Evolutionary conservation across 2,797 vertebrate species (phyloP).

Genomic region (Rhadinocentrus ornatus): DNA sequence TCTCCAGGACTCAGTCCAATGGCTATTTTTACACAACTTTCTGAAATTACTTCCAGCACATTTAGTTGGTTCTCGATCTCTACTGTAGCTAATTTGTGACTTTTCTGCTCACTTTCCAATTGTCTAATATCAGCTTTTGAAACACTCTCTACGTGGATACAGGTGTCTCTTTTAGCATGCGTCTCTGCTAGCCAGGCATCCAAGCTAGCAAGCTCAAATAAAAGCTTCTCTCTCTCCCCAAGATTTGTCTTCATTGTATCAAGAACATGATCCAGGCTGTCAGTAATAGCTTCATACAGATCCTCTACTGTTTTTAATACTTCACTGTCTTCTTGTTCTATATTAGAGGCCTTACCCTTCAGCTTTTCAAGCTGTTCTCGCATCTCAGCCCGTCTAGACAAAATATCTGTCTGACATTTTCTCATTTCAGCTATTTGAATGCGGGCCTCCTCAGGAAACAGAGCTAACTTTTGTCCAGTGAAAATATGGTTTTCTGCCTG

Average conservation of each 20-base stretch:
- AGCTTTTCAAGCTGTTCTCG: constrained; percentile 74
- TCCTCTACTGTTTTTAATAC: constrained; percentile 80
- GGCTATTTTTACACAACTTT: constrained; percentile 64
- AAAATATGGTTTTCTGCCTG: constrained; percentile 74
- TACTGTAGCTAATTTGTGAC: constrained; percentile 73
- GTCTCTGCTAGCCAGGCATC: constrained; percentile 79
- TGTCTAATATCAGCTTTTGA: constrained; percentile 69
- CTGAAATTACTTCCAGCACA: constrained; percentile 73
- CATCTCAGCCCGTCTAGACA: constrained; percentile 77
- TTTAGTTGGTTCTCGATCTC: constrained; percentile 78
- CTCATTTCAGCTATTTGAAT: constrained; percentile 85
- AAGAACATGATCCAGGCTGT: constrained; percentile 79
- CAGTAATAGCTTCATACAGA: constrained; percentile 80
- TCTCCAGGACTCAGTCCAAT: constrained; percentile 69
- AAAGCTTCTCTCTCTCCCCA: constrained; percentile 82
- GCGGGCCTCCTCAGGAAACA: constrained; percentile 86
- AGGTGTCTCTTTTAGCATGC: constrained; percentile 69
- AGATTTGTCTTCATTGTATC: constrained; percentile 82
- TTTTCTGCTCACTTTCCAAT: constrained; percentile 70
- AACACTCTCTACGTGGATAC: constrained; percentile 56
- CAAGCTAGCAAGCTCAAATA: constrained; percentile 76
- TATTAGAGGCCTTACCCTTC: constrained; percentile 56
- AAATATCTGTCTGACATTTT: constrained; percentile 78
- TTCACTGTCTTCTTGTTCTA: constrained; percentile 67
- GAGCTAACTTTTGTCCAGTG: constrained; percentile 74